Evolutionary conservation across 2,797 vertebrate species (phyloP), one percentile per base, ranked within the genome.

Genomic region (Pseudomugil gertrudae): DNA sequence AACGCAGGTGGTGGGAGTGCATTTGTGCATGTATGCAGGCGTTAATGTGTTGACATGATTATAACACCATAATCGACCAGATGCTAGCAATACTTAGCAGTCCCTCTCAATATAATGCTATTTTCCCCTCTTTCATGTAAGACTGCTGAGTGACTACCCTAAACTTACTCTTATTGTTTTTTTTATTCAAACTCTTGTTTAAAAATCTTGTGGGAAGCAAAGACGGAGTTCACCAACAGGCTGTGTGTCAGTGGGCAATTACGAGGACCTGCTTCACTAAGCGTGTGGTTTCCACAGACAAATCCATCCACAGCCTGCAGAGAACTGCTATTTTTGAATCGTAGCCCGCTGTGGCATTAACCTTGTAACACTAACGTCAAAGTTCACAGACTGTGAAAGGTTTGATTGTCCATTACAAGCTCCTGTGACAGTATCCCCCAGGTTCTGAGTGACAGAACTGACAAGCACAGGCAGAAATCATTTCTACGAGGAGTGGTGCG

Each of bases 281-380:
- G 85, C 76, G 30, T 84, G 83, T 74, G 84, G 85, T 87, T 89
- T 89, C 83, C 76, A 72, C 80, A 74, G 83, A 83, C 40, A 48
- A 89, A 84, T 88, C 72, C 38, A 69, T 79, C 63, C 76, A 63
- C 74, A 60, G 80, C 69, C 75, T 38, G 61, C 68, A 63, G 71
- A 62, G 57, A 81, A 23, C 38, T 74, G 83, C 82, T 84, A 54
- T 83, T 77, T 83, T 71, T 80, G 74, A 79, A 72, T 58, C 63
- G 74, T 35, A 78, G 63, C 66, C 70, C 59, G 58, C 58, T 63
- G 62, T 76, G 72, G 74, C 68, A 79, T 80, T 80, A 79, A 80
- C 66, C 63, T 69, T 66, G 69, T 61, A 78, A 75, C 54, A 62
- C 50, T 48, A 56, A 74, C 81, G 84, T 84, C 74, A 86, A 87